A percentile compares a stretch with the other conserved stretches of the same genome.
Evolutionary conservation across 1,140 invertebrate species (phyloP).

Genomic region (Vollenhovia emeryi): DNA sequence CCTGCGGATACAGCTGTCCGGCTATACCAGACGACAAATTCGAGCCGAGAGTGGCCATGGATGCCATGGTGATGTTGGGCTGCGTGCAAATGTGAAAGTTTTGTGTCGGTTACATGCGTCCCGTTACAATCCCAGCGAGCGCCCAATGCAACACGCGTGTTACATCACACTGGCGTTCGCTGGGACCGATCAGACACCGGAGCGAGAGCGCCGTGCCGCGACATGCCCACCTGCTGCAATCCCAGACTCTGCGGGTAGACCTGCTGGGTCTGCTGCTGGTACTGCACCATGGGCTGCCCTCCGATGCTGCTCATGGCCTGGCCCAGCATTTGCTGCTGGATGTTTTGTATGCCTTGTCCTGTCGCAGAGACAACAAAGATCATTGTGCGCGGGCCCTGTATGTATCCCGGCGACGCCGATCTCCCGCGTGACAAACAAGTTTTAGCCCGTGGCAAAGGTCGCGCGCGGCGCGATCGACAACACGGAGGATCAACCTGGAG

Average conservation of each 20-base stretch:
- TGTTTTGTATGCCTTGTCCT: constrained; percentile 85
- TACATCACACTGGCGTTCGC: no score
- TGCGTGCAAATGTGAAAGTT: no score
- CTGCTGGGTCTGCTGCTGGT: constrained; percentile 87
- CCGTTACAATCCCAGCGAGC: background rate
- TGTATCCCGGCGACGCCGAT: no score
- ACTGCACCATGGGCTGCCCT: constrained; percentile 86
- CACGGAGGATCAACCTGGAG: no score
- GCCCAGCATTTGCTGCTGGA: constrained; percentile 87
- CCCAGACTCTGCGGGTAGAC: constrained; percentile 87
- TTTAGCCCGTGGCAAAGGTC: no score
- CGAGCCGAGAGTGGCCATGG: constrained; percentile 84
- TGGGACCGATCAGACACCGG: no score
- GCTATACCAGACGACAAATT: constrained; percentile 85
- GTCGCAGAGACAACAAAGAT: constrained; percentile 48
- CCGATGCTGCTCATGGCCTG: constrained; percentile 86
- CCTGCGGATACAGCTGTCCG: constrained; percentile 87
- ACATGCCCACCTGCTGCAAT: constrained; percentile 85
- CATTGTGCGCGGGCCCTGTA: no score
- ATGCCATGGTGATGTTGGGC: constrained; percentile 84
- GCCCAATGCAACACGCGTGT: no score
- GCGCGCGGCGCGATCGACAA: no score
- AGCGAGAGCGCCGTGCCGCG: no score
- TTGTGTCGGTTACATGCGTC: background rate
- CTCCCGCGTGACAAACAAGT: no score